Conservation (phyloP, 2,113 vertebrate genomes). For the Helogale parvula region DNA sequence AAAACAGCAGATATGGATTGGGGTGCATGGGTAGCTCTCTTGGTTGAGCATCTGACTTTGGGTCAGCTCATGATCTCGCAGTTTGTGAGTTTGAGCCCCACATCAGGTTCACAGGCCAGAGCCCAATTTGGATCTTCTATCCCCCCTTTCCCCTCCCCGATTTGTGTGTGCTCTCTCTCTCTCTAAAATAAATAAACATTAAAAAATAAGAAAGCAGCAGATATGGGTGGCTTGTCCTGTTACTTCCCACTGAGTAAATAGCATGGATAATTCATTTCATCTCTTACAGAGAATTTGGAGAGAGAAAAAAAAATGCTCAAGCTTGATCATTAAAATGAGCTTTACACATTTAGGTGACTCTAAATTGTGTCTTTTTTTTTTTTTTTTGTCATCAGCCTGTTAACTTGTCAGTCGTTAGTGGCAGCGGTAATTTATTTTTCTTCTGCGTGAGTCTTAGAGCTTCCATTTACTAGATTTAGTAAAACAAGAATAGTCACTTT, state of each 20-base stretch:
- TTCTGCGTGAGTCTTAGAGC: constrained; percentile 45
- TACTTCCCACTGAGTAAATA: constrained; percentile 42
- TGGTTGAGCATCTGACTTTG: no score
- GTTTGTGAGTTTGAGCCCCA: no score
- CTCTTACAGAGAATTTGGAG: constrained; percentile 8
- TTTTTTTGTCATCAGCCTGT: constrained; percentile 66
- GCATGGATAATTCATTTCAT: constrained; percentile 27
- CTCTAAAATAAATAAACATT: no score
- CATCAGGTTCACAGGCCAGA: no score
- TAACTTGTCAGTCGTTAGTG: constrained; percentile 67
- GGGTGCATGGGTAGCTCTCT: no score
- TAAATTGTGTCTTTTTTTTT: constrained; percentile 62
- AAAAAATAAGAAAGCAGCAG: background rate
- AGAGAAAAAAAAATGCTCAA: background rate
- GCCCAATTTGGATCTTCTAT: no score
- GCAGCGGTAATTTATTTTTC: constrained; percentile 70
- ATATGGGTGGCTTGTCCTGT: background rate
- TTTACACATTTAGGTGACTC: constrained; percentile 63
- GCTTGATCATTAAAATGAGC: constrained; percentile 61
- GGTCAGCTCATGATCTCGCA: no score
- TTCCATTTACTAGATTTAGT: constrained; percentile 71
- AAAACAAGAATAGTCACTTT: constrained; percentile 68
- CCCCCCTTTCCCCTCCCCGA: no score
- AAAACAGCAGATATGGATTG: background rate
- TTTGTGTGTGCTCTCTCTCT: no score